Evolutionary conservation across 2,113 vertebrate genomes (phyloP), one percentile per base, ranked within the genome.

Genomic region (Colistium nudipinnis): DNA sequence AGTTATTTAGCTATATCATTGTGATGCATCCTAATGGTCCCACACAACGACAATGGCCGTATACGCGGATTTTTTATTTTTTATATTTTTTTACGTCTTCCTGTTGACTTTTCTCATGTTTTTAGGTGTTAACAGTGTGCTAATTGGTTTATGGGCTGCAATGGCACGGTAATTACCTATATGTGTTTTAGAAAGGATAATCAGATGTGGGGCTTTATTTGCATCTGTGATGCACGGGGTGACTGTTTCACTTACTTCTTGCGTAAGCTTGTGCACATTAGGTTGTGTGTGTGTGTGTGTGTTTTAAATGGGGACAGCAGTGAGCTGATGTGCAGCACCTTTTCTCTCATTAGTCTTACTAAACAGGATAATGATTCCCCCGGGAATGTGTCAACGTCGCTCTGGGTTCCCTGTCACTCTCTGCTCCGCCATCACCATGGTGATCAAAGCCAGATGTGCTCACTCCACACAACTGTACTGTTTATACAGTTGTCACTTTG

Each of bases 321-420:
- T 81, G 65, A 70, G 48, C 68, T 47, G 80, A 77, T 78, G 76
- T 78, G 76, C 85, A 69, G 68, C 82, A 86, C 83, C 88, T 90
- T 88, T 87, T 86, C 83, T 85, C 85, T 92, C 91, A 92, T 93
- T 93, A 93, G 87, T 82, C 76, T 74, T 65, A 76, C 85, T 93
- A 92, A 93, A 92, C 87, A 87, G 76, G 82, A 90, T 92, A 93
- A 92, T 90, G 87, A 90, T 85, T 90, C 92, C 87, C 90, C 54
- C 1, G 87, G 84, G 91, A 84, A 28, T 43, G 27, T 13, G 60
- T 47, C 63, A 80, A 85, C 66, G n/a, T 63, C 51, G 55, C 74
- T 84, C 78, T 27, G 57, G 77, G 82, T 85, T 85, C 82, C 87
- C 88, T 56, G 84, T 90, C 84, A 87, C 84, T 88, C 84, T 87